A percentile compares a stretch with the other conserved stretches of the same genome.
phyloP scores from a whole-genome alignment of 2,113 vertebrate genomes.

The Laticauda colubrina region DNA sequence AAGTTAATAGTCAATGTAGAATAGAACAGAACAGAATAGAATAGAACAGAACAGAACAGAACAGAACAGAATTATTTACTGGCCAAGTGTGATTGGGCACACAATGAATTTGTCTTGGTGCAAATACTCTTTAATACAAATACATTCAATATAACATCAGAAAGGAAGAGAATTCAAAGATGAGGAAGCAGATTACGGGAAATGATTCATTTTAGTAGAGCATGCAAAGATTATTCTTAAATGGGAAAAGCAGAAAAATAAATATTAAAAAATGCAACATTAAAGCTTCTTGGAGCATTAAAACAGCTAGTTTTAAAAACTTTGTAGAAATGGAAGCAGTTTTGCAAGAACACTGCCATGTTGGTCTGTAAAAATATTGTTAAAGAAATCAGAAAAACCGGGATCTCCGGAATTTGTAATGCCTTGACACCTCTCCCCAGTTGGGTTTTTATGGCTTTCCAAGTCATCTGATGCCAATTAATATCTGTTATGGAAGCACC shows the following conservation, averaged over 20 bases:
- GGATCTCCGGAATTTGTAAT: neutral
- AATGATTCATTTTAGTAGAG: neutral
- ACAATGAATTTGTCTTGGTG: too few species aligned
- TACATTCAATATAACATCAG: neutral
- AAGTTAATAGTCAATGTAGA: neutral
- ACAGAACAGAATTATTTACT: too few species aligned
- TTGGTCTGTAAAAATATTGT: neutral
- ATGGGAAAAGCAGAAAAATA: neutral
- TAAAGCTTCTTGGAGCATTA: neutral
- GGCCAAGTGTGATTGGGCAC: too few species aligned
- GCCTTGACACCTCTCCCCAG: neutral
- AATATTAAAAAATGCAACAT: neutral
- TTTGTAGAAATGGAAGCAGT: neutral
- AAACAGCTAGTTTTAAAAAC: neutral
- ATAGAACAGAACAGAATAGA: neutral
- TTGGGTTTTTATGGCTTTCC: conserved; percentile 18
- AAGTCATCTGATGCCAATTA: conserved; percentile 18
- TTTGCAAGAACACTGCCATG: neutral
- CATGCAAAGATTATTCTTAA: neutral
- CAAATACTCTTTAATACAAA: neutral
- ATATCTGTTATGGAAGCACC: conserved; percentile 26
- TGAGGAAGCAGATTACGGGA: neutral
- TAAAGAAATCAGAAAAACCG: neutral
- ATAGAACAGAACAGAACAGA: too few species aligned
- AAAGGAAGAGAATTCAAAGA: neutral